Evolutionary conservation across 2,888 invertebrate species (phyloP).

Genomic region (Perizoma affinitatum): DNA sequence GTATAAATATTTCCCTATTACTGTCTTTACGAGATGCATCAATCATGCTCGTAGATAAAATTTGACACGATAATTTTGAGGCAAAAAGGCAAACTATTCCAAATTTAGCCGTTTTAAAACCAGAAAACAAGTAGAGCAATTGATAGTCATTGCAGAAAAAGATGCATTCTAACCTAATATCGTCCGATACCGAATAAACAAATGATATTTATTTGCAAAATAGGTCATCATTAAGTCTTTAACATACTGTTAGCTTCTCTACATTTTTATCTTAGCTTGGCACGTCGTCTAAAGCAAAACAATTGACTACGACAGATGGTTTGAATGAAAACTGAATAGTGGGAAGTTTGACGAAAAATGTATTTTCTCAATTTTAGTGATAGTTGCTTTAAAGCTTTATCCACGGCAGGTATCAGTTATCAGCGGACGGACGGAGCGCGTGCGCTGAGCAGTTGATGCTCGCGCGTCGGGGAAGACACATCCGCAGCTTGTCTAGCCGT

Average conservation of each 20-base stretch:
- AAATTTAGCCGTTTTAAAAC: background rate
- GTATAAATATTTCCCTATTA: constrained; percentile 3
- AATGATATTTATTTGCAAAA: too few relatives aligned
- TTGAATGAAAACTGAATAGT: too few relatives aligned
- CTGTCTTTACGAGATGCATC: constrained; percentile 7
- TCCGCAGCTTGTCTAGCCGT: constrained; percentile 62
- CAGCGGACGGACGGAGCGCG: constrained; percentile 60
- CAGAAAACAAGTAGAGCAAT: background rate
- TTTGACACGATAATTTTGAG: constrained; percentile 13
- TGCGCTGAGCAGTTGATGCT: constrained; percentile 77
- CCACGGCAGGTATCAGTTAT: constrained; percentile 73
- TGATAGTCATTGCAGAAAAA: too few relatives aligned
- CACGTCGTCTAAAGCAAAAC: too few relatives aligned
- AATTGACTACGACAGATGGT: too few relatives aligned
- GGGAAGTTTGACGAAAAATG: constrained; percentile 34
- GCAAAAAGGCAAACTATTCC: constrained; percentile 8
- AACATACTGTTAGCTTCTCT: too few relatives aligned
- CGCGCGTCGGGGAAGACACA: constrained; percentile 80
- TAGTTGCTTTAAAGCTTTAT: constrained; percentile 55
- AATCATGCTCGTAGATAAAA: constrained; percentile 12
- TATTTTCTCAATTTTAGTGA: constrained; percentile 58
- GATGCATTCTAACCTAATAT: too few relatives aligned
- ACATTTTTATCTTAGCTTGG: too few relatives aligned
- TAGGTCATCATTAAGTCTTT: too few relatives aligned
- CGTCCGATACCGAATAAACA: too few relatives aligned